These are phyloP conservation scores for Clostera curtula DNA, from an alignment of 2,888 invertebrate species.

Conservation along the genomic window DNA sequence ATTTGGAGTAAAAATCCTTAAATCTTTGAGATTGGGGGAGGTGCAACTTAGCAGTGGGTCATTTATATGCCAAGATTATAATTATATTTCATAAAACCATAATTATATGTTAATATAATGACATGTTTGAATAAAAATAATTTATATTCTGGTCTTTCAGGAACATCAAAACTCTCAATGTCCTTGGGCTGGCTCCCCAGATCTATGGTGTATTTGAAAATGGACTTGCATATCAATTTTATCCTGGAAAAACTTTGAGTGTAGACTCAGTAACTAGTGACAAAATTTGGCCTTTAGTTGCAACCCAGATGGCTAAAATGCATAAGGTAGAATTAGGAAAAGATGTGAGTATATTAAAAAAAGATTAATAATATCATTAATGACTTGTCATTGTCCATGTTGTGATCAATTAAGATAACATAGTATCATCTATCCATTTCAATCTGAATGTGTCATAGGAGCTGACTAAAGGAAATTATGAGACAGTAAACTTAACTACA, in stretches of 20 bases:
- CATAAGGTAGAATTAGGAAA: constrained; percentile 75
- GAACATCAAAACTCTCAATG: constrained; percentile 69
- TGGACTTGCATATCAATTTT: constrained; percentile 93
- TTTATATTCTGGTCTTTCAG: constrained; percentile 27
- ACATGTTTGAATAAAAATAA: neutral
- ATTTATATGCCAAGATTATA: too few species aligned
- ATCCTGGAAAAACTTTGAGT: constrained; percentile 86
- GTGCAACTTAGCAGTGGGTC: too few species aligned
- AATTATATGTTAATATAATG: neutral
- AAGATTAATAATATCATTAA: constrained; percentile 1
- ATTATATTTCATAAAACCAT: too few species aligned
- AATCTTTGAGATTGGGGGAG: too few species aligned
- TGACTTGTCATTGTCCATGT: too few species aligned
- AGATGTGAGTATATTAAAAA: constrained; percentile 39
- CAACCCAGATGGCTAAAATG: constrained; percentile 88
- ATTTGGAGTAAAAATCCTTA: too few species aligned
- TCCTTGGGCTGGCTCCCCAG: constrained; percentile 86
- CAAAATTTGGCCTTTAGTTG: constrained; percentile 83
- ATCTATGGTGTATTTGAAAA: constrained; percentile 94
- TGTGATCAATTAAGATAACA: too few species aligned
- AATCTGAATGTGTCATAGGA: too few species aligned
- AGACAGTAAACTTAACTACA: too few species aligned
- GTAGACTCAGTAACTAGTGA: constrained; percentile 77
- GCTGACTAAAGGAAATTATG: too few species aligned
- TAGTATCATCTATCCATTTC: too few species aligned